Conservation (phyloP, 23 tunicate genomes). For the Phallusia fumigata region DNA sequence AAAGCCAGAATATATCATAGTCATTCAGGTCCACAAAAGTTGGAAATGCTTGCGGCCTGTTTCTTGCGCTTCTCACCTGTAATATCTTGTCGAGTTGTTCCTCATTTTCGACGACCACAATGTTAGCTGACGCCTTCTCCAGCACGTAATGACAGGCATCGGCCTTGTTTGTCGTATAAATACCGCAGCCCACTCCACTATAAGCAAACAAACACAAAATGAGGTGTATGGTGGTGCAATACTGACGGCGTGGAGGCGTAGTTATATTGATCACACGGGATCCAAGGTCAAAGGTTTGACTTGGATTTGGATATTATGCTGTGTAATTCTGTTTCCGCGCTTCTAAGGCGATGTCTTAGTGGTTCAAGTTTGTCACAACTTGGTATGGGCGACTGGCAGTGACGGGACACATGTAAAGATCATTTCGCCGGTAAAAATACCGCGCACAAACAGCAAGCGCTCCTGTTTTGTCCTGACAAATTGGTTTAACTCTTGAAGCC, state of each 20-base stretch:
- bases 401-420: too few relatives aligned
- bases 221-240: background rate
- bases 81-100: slow-evolving; percentile 36
- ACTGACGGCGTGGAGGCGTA: background rate
- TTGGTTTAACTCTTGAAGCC: too few relatives aligned
- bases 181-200: slow-evolving; percentile 65
- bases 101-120: slow-evolving; percentile 34
- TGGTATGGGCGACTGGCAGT: too few relatives aligned
- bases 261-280: background rate
- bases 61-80: slow-evolving; percentile 4
- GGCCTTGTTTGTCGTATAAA: slow-evolving; percentile 62
- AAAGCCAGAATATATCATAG: too few relatives aligned
- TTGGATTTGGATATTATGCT: background rate
- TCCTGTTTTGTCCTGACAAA: too few relatives aligned
- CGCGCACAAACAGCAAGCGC: too few relatives aligned
- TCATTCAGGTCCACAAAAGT: too few relatives aligned
- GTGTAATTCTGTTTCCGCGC: too few relatives aligned
- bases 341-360: too few relatives aligned
- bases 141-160: slow-evolving; percentile 50
- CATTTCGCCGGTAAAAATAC: too few relatives aligned
- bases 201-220: background rate
- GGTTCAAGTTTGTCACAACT: too few relatives aligned
- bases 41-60: background rate
- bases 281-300: background rate
- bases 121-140: slow-evolving; percentile 24